Evolutionary conservation across 2,797 vertebrate genomes (phyloP).

Genomic region (Periparus ater): DNA sequence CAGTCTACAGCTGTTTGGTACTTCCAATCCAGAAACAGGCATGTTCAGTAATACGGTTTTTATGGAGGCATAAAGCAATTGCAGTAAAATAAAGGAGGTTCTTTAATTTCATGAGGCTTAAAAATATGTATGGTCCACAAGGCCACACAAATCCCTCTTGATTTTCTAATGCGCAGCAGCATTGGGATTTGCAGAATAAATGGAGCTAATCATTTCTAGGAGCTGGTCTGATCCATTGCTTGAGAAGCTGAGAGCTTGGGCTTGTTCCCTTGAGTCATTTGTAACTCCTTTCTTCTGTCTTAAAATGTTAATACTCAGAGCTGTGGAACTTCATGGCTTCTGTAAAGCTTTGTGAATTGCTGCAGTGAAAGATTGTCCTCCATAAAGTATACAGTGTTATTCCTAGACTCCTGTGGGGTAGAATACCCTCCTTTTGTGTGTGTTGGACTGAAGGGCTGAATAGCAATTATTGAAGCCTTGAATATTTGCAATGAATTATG

Average conservation of each 20-base stretch:
- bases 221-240: neutral
- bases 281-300: neutral
- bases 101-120: conserved; percentile 35
- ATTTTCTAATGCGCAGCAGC: neutral
- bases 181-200: conserved; percentile 13
- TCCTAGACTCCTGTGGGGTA: neutral
- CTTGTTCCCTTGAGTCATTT: conserved; percentile 6
- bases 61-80: conserved; percentile 21
- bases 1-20: neutral
- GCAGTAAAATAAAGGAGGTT: conserved; percentile 20
- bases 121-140: conserved; percentile 4
- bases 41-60: neutral
- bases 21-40: neutral
- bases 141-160: neutral
- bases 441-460: neutral
- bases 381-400: neutral
- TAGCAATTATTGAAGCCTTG: neutral
- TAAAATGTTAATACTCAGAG: conserved; percentile 12
- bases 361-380: neutral
- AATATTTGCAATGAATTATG: neutral
- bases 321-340: neutral
- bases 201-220: conserved; percentile 15
- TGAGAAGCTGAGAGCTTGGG: neutral
- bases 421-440: neutral
- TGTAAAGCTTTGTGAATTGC: neutral